A percentile compares a stretch with the other conserved stretches of the same genome.
Conservation (phyloP, 2,113 vertebrate genomes). For the Brachyhypopomus occidentalis region DNA sequence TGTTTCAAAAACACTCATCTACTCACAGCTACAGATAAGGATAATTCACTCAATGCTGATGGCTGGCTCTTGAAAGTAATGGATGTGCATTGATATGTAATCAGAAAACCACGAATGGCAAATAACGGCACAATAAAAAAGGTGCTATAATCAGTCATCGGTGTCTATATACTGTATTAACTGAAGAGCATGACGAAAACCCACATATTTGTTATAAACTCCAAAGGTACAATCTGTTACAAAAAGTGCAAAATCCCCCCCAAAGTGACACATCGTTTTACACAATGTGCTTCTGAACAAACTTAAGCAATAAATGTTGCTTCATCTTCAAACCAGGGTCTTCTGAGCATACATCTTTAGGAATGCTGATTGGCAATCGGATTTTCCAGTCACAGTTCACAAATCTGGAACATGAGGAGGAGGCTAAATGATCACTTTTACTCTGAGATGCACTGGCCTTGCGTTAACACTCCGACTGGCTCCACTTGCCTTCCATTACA, state of each 20-base stretch:
- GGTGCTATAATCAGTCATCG: background rate
- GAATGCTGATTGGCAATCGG: no score
- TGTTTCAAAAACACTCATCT: conserved; percentile 10
- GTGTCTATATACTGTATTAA: background rate
- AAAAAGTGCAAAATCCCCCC: no score
- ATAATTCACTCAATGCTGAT: background rate
- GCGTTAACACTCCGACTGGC: no score
- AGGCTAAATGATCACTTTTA: background rate
- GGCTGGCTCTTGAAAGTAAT: background rate
- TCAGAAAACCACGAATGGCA: background rate
- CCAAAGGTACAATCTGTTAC: background rate
- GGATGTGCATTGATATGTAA: background rate
- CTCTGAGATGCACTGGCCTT: no score
- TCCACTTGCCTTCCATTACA: background rate
- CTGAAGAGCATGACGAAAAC: background rate
- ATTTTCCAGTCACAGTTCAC: no score
- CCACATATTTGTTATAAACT: background rate
- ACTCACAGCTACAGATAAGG: background rate
- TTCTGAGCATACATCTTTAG: background rate
- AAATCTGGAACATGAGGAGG: no score
- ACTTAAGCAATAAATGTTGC: no score
- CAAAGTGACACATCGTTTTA: background rate
- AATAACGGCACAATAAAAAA: background rate
- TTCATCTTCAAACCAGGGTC: background rate
- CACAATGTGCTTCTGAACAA: background rate